Evolutionary conservation across 2,797 vertebrate species (phyloP).

Genomic region (Propithecus perrieri): DNA sequence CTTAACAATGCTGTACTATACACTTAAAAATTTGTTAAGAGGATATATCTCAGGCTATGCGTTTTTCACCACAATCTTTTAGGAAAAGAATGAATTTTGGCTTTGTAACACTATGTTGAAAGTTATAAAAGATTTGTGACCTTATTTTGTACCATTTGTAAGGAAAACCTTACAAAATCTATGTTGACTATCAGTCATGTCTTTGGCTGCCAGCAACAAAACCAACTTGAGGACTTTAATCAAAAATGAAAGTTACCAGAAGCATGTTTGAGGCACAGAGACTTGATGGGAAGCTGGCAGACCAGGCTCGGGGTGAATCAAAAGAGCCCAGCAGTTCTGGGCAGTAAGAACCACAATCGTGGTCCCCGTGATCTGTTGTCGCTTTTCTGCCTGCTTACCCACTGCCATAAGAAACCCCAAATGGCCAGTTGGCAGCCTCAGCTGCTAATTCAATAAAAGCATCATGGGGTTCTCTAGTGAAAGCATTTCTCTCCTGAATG

Average conservation of each 20-base stretch:
- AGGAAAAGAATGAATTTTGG: not conserved
- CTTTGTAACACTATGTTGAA: not conserved
- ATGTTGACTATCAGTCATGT: not conserved
- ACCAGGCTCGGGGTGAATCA: not conserved
- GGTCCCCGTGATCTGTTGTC: not conserved
- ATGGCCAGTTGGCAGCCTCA: not conserved
- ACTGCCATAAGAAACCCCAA: not conserved
- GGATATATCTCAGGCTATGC: not conserved
- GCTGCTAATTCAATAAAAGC: slow-evolving; percentile 4
- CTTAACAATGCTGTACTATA: not conserved
- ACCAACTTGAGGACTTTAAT: not conserved
- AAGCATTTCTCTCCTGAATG: slow-evolving; percentile 27
- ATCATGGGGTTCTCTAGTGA: not conserved
- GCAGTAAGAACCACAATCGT: not conserved
- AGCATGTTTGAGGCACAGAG: not conserved
- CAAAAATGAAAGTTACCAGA: not conserved
- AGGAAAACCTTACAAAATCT: not conserved
- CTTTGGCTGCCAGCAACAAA: not conserved
- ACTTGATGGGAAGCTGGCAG: not conserved
- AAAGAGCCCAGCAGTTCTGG: not conserved
- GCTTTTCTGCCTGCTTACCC: not conserved
- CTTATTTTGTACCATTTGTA: not conserved
- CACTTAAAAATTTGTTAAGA: not conserved
- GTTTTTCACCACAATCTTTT: not conserved
- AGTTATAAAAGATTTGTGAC: not conserved